Base-by-base conservation (phyloP, 2,888 invertebrate genomes). In the Taenaris catops region DNA sequence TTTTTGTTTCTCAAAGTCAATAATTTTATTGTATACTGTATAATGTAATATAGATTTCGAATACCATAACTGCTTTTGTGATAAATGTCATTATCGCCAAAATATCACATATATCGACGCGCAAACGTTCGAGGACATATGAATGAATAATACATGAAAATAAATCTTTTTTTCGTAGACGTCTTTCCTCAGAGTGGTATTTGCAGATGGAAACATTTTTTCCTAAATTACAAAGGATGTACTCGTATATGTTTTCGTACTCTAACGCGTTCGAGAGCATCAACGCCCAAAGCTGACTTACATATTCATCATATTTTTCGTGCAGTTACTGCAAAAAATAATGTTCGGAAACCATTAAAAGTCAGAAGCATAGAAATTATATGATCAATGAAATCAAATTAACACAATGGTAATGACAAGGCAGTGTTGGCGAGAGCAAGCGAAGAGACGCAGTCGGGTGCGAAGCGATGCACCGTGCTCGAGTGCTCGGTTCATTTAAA, bases 401-500 rank as follows among this genome's bases (percentile, higher is more conserved):
- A 76, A 70, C 67, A 67, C n/a, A 65, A 66, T 58, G 60, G 58
- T 66, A 70, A 68, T 55, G 64, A 61, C 58, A 62, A 53, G 59
- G 55, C 53, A 34, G 46, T 62, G 61, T 48, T 58, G 63, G 60
- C 67, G 61, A 68, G 73, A 67, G 71, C 20, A 7, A 5, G 28
- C 14, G 9, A 19, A 27, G 31, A 17, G 63, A 69, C 66, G 65
- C 70, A 68, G 63, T 63, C 69, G 68, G 71, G 63, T 71, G 71
- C 74, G 69, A 70, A 63, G 69, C 73, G 76, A 72, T 72, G 79
- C 80, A 75, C 74, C 86, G 83, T 86, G 84, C 81, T 84, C 71
- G 80, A 86, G 86, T 70, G 80, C 76, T 76, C 64, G 73, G 75
- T 81, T 86, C 84, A 84, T 84, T 84, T 84, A 75, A 78, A 86